Base-by-base conservation (phyloP, 2,888 invertebrate species). In the Petrolisthes manimaculis region DNA sequence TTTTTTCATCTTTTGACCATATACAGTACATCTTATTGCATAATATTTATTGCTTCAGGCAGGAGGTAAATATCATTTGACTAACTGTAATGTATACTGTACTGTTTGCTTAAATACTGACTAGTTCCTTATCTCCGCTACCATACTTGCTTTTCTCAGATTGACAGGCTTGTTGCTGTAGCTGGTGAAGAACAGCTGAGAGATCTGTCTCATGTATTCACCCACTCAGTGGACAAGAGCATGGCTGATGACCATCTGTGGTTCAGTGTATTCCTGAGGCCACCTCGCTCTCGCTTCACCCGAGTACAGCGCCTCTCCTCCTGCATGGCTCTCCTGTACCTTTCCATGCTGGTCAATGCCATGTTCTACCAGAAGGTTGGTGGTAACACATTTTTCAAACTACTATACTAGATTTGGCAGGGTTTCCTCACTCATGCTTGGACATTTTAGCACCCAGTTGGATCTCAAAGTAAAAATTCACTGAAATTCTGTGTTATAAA, bases 271-370 rank as follows among this genome's bases (percentile, higher is more conserved):
- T 93, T 94, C 89, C 92, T 93, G 56, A 92, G 94, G 54, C 94
- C 94, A 4, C 93, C 94, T 0, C 92, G 93, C 75, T 93, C 93
- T 82, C 92, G 94, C 56, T 94, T 94, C 92, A 94, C 94, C 0
- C 54, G 94, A 6, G 93, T 93, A 4, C 93, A 94, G 92, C 92
- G 94, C n/a, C 93, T 94, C 12, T 93, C 94, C 14, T 93, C 93
- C 91, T 94, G 94, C 89, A 92, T 94, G 88, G 93, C 93, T 71
- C 92, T 94, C 86, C 92, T 94, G 37, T 93, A 93, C 89, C 92
- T 93, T 12, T 93, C 93, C 74, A 94, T 94, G 94, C 91, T 94
- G 88, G 93, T 93, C n/a, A 94, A 94, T 91, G 94, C 94, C 78
- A 93, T 94, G 93, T 94, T 93, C 92, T 94, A 94, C 91, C 93